These are phyloP conservation scores for Scalopus aquaticus DNA, from an alignment of 2,113 vertebrate species.

Conservation along the genomic window DNA sequence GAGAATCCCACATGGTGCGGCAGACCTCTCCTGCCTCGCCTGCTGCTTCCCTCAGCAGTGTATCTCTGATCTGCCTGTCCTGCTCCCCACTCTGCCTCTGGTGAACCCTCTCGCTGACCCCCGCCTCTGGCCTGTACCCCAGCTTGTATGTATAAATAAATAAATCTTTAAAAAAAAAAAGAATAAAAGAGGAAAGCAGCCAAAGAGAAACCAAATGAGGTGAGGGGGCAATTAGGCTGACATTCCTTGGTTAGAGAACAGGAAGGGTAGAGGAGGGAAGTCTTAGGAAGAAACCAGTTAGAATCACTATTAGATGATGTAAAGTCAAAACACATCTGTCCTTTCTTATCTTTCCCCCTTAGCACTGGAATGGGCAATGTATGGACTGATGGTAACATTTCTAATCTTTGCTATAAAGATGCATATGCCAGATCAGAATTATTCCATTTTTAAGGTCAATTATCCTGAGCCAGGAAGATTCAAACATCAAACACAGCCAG, in stretches of 20 bases:
- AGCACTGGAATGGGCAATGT: neutral
- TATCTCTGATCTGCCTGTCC: too few species aligned
- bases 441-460: conserved; percentile 44
- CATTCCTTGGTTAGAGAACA: neutral
- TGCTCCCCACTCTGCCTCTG: too few species aligned
- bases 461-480: conserved; percentile 29
- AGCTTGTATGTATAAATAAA: too few species aligned
- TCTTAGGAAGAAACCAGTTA: neutral
- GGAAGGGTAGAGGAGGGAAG: neutral
- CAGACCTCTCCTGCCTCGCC: too few species aligned
- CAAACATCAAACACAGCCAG: conserved; percentile 35
- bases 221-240: neutral
- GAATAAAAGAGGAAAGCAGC: too few species aligned
- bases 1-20: too few species aligned
- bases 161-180: too few species aligned
- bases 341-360: conserved; percentile 17
- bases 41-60: too few species aligned
- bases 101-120: too few species aligned
- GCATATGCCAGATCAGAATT: conserved; percentile 14
- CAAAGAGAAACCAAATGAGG: neutral
- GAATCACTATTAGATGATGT: neutral
- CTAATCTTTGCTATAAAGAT: conserved; percentile 33
- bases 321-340: conserved; percentile 43
- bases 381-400: neutral
- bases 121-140: too few species aligned